Conservation (phyloP, 2,797 vertebrate species). For the Sebastes kiyomatsui region DNA sequence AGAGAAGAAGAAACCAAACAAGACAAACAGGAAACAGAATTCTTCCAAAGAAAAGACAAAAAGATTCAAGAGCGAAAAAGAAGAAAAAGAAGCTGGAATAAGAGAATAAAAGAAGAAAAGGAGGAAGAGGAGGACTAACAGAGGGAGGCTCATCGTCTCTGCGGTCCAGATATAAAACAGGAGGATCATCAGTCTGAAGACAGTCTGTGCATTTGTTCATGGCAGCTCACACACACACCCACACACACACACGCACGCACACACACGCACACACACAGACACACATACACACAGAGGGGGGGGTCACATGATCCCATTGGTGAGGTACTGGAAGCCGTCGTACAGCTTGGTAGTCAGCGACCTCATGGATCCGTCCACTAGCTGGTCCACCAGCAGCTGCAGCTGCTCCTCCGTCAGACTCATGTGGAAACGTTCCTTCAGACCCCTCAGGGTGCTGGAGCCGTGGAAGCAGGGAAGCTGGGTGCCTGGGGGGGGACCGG, state of each 20-base stretch:
- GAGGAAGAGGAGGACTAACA: neutral
- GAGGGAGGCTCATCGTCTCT: constrained; percentile 18
- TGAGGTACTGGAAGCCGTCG: constrained; percentile 98
- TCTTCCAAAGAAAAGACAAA: neutral
- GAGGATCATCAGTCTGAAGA: constrained; percentile 13
- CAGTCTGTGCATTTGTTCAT: constrained; percentile 36
- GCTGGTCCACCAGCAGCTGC: constrained; percentile 91
- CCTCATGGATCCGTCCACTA: constrained; percentile 94
- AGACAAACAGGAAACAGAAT: neutral
- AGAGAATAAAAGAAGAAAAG: neutral
- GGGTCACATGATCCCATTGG: constrained; percentile 98
- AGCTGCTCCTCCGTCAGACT: constrained; percentile 97
- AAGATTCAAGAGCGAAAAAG: neutral
- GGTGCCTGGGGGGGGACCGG: constrained; percentile 78
- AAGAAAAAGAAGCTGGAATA: neutral
- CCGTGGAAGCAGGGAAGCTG: constrained; percentile 97
- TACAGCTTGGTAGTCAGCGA: constrained; percentile 97
- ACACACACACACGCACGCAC: neutral
- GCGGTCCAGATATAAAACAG: neutral
- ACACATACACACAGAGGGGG: neutral
- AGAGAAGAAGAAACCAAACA: neutral
- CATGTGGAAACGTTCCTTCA: constrained; percentile 98
- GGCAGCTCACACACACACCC: neutral
- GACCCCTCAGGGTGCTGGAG: constrained; percentile 91
- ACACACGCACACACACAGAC: neutral